Conservation (phyloP, 2,888 invertebrate species). For the Ectemnius continuus region DNA sequence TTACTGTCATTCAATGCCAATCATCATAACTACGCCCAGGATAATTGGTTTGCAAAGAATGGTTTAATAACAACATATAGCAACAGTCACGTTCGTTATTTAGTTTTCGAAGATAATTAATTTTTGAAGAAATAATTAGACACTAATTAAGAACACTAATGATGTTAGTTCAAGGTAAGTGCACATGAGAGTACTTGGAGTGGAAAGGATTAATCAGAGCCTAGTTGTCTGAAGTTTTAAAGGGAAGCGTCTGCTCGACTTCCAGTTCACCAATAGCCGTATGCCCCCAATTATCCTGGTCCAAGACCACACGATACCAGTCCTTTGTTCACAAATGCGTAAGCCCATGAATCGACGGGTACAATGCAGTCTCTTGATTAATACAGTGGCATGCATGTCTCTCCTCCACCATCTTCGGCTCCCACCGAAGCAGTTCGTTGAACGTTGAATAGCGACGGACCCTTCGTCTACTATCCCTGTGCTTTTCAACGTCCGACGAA, state of each 20-base stretch:
- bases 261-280: constrained; percentile 30
- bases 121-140: too few relatives aligned
- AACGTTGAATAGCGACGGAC: constrained; percentile 51
- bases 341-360: constrained; percentile 35
- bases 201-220: constrained; percentile 29
- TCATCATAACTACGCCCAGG: constrained; percentile 26
- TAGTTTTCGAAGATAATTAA: too few relatives aligned
- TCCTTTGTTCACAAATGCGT: constrained; percentile 13
- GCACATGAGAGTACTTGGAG: background rate
- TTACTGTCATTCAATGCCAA: constrained; percentile 12
- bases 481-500: constrained; percentile 53
- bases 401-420: constrained; percentile 33
- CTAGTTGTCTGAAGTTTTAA: constrained; percentile 20
- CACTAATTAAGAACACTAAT: too few relatives aligned
- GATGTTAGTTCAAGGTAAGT: too few relatives aligned
- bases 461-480: constrained; percentile 44
- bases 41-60: constrained; percentile 43
- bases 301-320: constrained; percentile 51
- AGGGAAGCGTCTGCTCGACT: constrained; percentile 4
- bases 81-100: too few relatives aligned
- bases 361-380: constrained; percentile 53
- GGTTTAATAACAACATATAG: too few relatives aligned
- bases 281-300: constrained; percentile 46
- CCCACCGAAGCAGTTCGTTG: constrained; percentile 49
- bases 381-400: constrained; percentile 39